Conservation (phyloP, 2,113 vertebrate genomes). For the Pipra filicauda region DNA sequence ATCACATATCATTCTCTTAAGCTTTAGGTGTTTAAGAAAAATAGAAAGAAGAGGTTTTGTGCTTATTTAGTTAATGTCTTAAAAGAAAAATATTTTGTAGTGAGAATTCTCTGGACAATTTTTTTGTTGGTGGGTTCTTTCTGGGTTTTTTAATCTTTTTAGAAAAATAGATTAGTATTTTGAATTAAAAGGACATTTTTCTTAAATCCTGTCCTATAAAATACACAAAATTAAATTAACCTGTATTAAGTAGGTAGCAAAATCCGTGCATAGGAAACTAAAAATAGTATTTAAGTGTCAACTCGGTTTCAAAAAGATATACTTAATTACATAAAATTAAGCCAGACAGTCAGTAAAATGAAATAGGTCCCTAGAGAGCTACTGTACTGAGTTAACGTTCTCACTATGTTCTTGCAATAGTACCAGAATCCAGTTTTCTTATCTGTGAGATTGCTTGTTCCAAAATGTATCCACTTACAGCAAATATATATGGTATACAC, state of each 20-base stretch:
- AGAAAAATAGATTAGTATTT: background rate
- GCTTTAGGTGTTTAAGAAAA: background rate
- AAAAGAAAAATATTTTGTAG: background rate
- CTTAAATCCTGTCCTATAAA: background rate
- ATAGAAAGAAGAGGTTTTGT: background rate
- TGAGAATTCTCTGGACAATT: background rate
- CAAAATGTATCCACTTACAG: background rate
- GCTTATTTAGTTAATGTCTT: background rate
- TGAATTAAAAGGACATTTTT: background rate
- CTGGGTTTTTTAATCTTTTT: background rate
- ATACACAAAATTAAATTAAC: background rate
- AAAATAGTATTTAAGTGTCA: background rate
- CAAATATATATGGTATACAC: background rate
- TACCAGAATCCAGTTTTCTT: background rate
- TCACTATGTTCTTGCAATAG: background rate
- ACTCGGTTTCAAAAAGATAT: background rate
- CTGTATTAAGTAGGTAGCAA: background rate
- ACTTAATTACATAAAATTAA: background rate
- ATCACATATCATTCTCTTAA: background rate
- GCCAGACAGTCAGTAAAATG: background rate
- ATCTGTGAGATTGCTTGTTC: background rate
- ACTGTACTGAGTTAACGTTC: background rate
- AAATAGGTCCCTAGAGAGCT: background rate
- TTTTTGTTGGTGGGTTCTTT: background rate
- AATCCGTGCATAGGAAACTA: background rate